Base-by-base conservation (phyloP, 2,888 invertebrate genomes). In the Auanema sp. region DNA sequence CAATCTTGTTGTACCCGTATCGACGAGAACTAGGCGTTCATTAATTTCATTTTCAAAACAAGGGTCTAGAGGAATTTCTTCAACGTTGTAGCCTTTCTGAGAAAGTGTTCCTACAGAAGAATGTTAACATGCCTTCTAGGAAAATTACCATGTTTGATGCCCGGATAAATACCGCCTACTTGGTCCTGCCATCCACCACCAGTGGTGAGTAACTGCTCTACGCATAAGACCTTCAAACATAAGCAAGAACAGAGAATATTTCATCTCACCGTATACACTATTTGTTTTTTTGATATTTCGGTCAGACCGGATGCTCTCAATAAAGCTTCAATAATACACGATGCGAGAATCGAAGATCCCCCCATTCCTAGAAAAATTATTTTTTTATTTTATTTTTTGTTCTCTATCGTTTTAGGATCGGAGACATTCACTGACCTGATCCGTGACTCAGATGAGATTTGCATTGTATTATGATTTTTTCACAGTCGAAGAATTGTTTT, bases 151-250 rank as follows among this genome's bases (percentile, higher is more conserved):
- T 85, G 75, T 60, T 85, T 85, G 40, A 87, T 69, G 1, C 87
- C 87, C 1, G 85, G 85, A 42, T 82, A 76, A 12, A 87, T 72
- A 0, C 87, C 87, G 18, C 87, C 87, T 1, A 87, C 68, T 54
- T 74, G 72, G 62, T 88, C 88, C 79, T 88, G 88, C 88, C 88
- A 88, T 0, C 88, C 88, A 1, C 88, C 88, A 3, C 88, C 88
- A 8, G 87, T 87, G 2, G 87, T 87, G 73, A 87, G 77, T 70
- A 87, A 72, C 75, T 88, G 87, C 69, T 88, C 87, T 33, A 87
- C 80, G 66, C 85, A 83, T 14, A 87, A 75, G 2, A 87, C 87
- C 87, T 87, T 68, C 6, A 54, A 55, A 25, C 6, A 8, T 14
- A n/a, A 4, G 18, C 8, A 33, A 8, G 8, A 33, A 33, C 8